Evolutionary conservation across 2,888 invertebrate species (phyloP).

Genomic region (Galeopsomyia nigrocyanea): DNA sequence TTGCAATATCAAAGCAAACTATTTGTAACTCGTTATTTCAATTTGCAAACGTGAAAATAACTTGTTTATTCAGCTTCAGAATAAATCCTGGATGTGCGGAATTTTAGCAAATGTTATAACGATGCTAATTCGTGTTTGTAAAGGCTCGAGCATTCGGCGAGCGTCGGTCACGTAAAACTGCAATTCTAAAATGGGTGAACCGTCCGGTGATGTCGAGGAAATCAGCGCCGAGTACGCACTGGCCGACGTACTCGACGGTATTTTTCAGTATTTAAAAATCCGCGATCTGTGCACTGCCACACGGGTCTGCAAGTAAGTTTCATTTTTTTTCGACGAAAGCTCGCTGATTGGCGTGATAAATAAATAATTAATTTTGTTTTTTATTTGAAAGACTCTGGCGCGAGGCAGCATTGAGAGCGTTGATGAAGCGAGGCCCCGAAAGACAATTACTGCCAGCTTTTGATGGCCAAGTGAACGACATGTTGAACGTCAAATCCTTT

Average conservation of each 20-base stretch:
- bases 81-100: too few relatives aligned
- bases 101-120: too few relatives aligned
- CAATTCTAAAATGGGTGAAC: too few relatives aligned
- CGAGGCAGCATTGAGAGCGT: background rate
- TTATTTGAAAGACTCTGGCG: conserved; percentile 9
- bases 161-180: too few relatives aligned
- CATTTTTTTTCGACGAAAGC: too few relatives aligned
- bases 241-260: conserved; percentile 5
- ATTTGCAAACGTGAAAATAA: too few relatives aligned
- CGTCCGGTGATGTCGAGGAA: background rate
- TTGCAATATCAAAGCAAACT: too few relatives aligned
- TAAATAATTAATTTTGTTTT: background rate
- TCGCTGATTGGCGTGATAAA: too few relatives aligned
- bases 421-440: conserved; percentile 18
- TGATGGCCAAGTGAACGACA: background rate
- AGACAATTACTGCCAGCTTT: conserved; percentile 12
- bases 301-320: conserved; percentile 16
- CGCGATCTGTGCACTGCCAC: conserved; percentile 7
- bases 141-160: too few relatives aligned
- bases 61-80: too few relatives aligned
- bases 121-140: too few relatives aligned
- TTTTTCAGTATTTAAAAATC: conserved; percentile 28
- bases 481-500: background rate
- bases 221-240: conserved; percentile 20
- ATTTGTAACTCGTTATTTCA: too few relatives aligned